These are phyloP conservation scores for Lepus townsendii DNA, from an alignment of 2,797 vertebrate species.

Conservation along the genomic window DNA sequence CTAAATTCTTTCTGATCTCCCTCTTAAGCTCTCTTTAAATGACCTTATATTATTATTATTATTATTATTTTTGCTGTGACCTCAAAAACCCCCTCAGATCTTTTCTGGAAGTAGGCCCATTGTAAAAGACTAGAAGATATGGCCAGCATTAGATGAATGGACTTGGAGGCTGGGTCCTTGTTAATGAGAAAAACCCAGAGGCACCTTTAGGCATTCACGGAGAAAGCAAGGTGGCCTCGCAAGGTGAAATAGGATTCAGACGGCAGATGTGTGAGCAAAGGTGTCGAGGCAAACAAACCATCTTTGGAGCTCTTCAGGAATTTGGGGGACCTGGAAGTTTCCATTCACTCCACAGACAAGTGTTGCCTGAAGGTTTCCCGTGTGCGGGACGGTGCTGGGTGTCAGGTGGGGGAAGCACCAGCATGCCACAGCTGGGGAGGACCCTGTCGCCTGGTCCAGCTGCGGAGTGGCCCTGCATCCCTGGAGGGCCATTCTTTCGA, in stretches of 20 bases:
- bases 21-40: not conserved
- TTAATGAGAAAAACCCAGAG: not conserved
- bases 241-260: not conserved
- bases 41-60: not conserved
- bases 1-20: conserved; percentile 3
- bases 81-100: not conserved
- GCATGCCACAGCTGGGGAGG: not conserved
- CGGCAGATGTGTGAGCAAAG: not conserved
- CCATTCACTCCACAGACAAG: not conserved
- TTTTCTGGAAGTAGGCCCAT: conserved; percentile 25
- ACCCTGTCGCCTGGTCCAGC: not conserved
- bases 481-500: conserved; percentile 4
- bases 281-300: not conserved
- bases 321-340: not conserved
- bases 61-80: conserved; percentile 25
- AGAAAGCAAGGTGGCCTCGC: not conserved
- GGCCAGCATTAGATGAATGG: not conserved
- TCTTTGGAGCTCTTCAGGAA: not conserved
- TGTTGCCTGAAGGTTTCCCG: not conserved
- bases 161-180: not conserved
- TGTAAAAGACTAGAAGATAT: conserved; percentile 29
- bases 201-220: not conserved
- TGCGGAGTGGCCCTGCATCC: not conserved
- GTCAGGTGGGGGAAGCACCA: not conserved
- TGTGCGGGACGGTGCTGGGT: not conserved